A percentile compares a stretch with the other conserved stretches of the same genome.
These are phyloP conservation scores for Habropoda laboriosa DNA, from an alignment of 1,140 invertebrate genomes.

Conservation along the genomic window DNA sequence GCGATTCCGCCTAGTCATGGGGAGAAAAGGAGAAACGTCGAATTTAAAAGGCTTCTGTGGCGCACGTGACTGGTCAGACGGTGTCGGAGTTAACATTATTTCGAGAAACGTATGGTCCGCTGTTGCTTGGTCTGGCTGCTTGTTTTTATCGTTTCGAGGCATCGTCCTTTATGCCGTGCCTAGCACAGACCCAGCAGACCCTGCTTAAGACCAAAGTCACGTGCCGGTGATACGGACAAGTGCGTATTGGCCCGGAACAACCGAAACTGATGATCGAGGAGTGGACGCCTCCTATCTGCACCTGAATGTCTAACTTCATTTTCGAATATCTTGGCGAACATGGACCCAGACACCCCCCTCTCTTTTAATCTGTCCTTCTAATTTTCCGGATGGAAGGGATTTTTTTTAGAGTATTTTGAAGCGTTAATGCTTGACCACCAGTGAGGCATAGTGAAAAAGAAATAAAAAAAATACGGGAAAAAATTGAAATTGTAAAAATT, in stretches of 20 bases:
- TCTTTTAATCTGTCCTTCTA: not conserved
- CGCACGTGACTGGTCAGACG: slow-evolving; percentile 47
- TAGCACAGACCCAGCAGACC: not conserved
- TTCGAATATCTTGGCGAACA: not conserved
- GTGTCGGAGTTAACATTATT: slow-evolving; percentile 61
- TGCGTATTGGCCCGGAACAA: not conserved
- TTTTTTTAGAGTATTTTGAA: no score
- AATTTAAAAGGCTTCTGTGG: slow-evolving; percentile 38
- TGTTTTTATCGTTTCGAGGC: slow-evolving; percentile 35
- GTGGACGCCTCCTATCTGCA: not conserved
- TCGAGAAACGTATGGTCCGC: slow-evolving; percentile 9
- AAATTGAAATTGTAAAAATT: no score
- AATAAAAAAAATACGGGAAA: no score
- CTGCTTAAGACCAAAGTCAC: slow-evolving; percentile 34
- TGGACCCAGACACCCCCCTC: no score
- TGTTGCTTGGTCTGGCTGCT: not conserved
- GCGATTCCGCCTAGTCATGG: not conserved
- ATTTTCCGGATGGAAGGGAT: no score
- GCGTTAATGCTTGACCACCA: no score
- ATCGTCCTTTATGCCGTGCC: slow-evolving; percentile 25
- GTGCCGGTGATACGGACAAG: slow-evolving; percentile 19
- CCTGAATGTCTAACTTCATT: not conserved
- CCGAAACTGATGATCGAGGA: slow-evolving; percentile 18
- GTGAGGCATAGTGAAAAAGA: no score
- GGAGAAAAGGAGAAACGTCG: slow-evolving; percentile 20